Evolutionary conservation across 2,888 invertebrate genomes (phyloP), one percentile per base, ranked within the genome.

Genomic region (Boloria euphrosyne): DNA sequence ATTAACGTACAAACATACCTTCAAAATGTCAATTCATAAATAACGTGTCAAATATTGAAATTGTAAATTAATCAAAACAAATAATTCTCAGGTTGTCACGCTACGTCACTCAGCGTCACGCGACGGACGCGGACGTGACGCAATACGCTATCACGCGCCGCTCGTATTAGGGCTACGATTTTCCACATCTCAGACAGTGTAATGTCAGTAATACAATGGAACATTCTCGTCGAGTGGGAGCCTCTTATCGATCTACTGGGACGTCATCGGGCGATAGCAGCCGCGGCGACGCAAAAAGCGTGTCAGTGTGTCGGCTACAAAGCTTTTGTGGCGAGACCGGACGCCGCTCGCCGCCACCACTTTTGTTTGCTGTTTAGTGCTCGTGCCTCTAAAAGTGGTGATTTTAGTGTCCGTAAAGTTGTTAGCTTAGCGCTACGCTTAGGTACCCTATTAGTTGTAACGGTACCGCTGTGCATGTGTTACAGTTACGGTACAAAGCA

Each of bases 261-360:
- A 89, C 90, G 90, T 92, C 91, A 90, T 91, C 90, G 89, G 77
- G 86, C 88, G 90, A 90, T 92, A 90, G 86, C 89, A 84, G 83
- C 38, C 58, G 64, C 81, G 83, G 84, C 80, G 84, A 84, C 86
- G 90, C 89, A 92, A 91, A 90, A 91, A 92, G 90, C 90, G 90
- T 91, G 90, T 90, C 90, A 90, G 83, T 89, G 82, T 84, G 88
- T 82, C 89, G 85, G 82, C 78, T 80, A 89, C 87, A 89, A 89
- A 85, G 90, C 78, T 89, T 90, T 92, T 90, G 90, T 91, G 84
- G 86, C 75, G 81, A 79, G 82, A 72, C 88, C 89, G 89, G 89
- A 89, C 90, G 88, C 89, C 88, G 87, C 89, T 82, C 82, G 84
- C 85, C 84, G 85, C 80, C 82, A 80, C 82, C 74, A 76, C 81